These are phyloP conservation scores for Podarcis cretensis DNA, from an alignment of 2,113 vertebrate genomes.

Conservation along the genomic window DNA sequence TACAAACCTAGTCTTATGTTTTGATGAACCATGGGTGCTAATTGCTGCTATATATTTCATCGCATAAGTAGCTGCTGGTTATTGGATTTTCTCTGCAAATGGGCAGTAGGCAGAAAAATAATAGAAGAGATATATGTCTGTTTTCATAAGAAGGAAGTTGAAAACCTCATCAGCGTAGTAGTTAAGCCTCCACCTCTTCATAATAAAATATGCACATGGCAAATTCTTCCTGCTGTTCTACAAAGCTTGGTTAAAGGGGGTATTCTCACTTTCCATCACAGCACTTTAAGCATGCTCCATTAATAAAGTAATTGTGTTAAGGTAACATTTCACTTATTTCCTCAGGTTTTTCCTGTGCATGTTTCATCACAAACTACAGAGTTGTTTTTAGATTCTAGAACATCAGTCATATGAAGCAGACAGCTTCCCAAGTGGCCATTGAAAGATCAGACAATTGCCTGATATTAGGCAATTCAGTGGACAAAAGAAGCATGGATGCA, in stretches of 20 bases:
- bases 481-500: background rate
- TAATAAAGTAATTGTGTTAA: background rate
- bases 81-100: conserved; percentile 5
- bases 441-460: background rate
- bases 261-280: background rate
- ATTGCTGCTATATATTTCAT: background rate
- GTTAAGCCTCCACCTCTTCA: background rate
- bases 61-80: background rate
- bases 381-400: background rate
- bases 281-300: background rate
- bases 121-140: background rate
- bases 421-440: background rate
- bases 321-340: background rate
- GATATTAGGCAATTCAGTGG: background rate
- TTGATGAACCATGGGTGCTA: background rate
- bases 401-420: background rate
- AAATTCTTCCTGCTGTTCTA: background rate
- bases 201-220: background rate
- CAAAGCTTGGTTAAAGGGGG: background rate
- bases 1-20: background rate
- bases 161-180: background rate
- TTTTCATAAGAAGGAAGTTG: background rate
- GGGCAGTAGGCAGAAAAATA: background rate
- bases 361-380: background rate
- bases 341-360: background rate